phyloP scores from a whole-genome alignment of 2,797 vertebrate genomes.

The Cryptoblepharus egeriae region DNA sequence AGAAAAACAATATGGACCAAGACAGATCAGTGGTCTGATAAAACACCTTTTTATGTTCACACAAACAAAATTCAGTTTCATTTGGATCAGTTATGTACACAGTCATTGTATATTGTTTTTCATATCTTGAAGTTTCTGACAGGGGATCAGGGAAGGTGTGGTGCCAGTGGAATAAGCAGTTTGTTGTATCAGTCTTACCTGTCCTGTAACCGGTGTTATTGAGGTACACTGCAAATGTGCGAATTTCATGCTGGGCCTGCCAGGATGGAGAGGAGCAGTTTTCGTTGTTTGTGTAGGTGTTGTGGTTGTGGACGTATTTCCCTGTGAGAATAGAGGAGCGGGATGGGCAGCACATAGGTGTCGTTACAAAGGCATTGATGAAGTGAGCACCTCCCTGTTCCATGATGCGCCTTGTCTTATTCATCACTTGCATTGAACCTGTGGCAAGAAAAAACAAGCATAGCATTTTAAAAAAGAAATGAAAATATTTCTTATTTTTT shows the following conservation, averaged over 20 bases:
- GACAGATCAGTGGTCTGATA: no score
- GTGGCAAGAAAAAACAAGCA: constrained; percentile 24
- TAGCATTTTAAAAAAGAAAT: not conserved
- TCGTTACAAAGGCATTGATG: constrained; percentile 95
- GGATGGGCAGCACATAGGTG: constrained; percentile 97
- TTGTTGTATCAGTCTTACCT: constrained; percentile 75
- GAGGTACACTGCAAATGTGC: constrained; percentile 92
- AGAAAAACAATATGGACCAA: no score
- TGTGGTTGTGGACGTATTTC: constrained; percentile 97
- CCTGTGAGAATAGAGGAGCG: constrained; percentile 96
- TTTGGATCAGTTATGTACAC: no score
- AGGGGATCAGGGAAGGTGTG: no score
- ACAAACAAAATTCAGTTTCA: constrained; percentile 3
- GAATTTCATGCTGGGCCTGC: constrained; percentile 92
- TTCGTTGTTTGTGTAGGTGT: constrained; percentile 98
- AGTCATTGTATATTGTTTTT: not conserved
- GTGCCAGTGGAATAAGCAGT: not conserved
- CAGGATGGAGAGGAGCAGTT: constrained; percentile 96
- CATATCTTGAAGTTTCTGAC: not conserved
- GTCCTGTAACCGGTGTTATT: constrained; percentile 95
- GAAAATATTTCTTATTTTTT: constrained; percentile 13
- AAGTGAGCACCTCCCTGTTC: constrained; percentile 92
- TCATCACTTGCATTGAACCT: constrained; percentile 93
- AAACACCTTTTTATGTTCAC: no score
- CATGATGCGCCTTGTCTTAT: constrained; percentile 85